Percentiles rank a stretch among this genome's conserved stretches.
These are phyloP conservation scores for Sternotherus odoratus DNA, from an alignment of 2,797 vertebrate genomes.

Conservation along the genomic window DNA sequence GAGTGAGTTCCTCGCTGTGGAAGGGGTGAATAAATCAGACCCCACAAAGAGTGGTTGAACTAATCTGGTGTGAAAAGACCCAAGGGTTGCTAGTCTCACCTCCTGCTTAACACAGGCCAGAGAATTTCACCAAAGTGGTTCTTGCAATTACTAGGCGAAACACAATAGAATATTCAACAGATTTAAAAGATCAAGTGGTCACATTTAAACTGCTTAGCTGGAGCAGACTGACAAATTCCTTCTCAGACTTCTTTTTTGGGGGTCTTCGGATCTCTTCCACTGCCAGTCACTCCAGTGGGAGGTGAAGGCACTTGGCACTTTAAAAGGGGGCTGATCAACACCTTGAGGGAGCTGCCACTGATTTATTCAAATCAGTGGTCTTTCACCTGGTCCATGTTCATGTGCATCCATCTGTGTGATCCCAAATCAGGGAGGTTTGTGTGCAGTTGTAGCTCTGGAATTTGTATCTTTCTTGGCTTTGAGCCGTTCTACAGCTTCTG, in stretches of 20 bases:
- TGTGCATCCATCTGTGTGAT: background rate
- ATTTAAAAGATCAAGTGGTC: background rate
- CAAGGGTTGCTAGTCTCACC: fast-evolving
- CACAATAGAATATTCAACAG: background rate
- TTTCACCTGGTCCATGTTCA: background rate
- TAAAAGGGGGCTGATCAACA: no score
- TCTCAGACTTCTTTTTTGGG: background rate
- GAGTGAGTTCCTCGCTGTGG: no score
- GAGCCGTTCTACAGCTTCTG: background rate
- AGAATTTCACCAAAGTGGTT: background rate
- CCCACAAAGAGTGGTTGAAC: no score
- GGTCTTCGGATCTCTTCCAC: background rate
- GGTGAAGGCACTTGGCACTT: background rate
- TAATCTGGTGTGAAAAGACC: no score
- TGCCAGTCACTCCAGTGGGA: background rate
- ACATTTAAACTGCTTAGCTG: background rate
- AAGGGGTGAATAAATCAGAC: background rate
- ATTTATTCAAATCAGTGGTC: background rate
- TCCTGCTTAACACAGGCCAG: background rate
- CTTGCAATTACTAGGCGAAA: background rate
- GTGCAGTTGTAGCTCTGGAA: background rate
- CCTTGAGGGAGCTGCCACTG: background rate
- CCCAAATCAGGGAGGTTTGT: background rate
- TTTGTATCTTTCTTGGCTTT: background rate
- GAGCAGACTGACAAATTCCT: background rate